Conservation (phyloP, 1,140 invertebrate species). For the Andricus grossulariae region DNA sequence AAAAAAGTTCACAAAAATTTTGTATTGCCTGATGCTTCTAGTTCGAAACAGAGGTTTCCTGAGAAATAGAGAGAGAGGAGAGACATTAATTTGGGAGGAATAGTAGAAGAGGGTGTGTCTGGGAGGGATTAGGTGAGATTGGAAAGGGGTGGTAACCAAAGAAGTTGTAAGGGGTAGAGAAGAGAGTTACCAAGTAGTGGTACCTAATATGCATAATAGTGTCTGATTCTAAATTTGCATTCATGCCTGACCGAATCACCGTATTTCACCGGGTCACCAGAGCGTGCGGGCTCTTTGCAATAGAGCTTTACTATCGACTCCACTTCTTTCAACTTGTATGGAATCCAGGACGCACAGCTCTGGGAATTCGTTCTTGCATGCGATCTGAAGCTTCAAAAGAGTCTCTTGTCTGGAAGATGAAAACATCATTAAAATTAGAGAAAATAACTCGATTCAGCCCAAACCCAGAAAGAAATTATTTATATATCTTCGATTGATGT, state of each 20-base stretch:
- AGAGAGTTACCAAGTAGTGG: conserved; percentile 54
- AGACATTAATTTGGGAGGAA: conserved; percentile 37
- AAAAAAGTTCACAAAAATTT: background rate
- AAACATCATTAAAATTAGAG: conserved; percentile 8
- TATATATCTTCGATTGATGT: background rate
- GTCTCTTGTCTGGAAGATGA: background rate
- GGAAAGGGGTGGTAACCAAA: conserved; percentile 56
- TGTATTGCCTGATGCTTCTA: conserved; percentile 27
- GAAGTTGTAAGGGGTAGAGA: conserved; percentile 57
- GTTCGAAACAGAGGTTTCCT: conserved; percentile 60
- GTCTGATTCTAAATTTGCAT: conserved; percentile 68
- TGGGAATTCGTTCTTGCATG: background rate
- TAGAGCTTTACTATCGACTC: conserved; percentile 19
- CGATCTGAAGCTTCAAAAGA: conserved; percentile 6
- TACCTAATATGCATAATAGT: conserved; percentile 69
- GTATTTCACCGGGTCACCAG: conserved; percentile 47
- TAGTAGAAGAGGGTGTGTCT: conserved; percentile 30
- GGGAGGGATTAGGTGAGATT: conserved; percentile 33
- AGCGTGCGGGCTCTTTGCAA: conserved; percentile 31
- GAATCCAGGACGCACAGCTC: background rate
- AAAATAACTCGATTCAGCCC: background rate
- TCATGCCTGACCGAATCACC: conserved; percentile 59
- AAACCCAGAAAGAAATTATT: background rate
- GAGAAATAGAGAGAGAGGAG: conserved; percentile 42
- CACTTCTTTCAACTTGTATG: conserved; percentile 18